These are phyloP conservation scores for Copidosoma aretas DNA, from an alignment of 2,888 invertebrate genomes.

Conservation along the genomic window DNA sequence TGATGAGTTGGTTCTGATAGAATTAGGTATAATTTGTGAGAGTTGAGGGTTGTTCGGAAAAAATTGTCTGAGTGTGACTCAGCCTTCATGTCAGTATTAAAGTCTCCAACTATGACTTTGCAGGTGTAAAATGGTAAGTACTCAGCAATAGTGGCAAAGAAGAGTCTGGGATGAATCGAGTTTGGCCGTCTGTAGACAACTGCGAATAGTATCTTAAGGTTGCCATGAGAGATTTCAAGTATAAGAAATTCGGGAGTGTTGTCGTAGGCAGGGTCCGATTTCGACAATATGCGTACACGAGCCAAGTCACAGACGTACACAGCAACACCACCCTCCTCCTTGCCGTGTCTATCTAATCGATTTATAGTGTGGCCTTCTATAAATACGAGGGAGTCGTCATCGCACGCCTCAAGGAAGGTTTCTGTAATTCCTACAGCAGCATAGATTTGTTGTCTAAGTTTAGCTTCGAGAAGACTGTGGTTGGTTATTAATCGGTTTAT, in stretches of 20 bases:
- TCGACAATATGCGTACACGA: background rate
- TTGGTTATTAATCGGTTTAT: background rate
- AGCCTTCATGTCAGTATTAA: background rate
- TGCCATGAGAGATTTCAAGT: background rate
- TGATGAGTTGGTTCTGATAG: background rate
- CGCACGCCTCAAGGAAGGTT: background rate
- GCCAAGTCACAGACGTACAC: background rate
- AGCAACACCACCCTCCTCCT: conserved; percentile 3
- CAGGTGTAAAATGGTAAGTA: background rate
- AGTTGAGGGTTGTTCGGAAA: background rate
- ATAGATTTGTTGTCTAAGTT: too few species aligned
- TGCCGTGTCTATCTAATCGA: background rate
- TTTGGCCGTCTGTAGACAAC: conserved; percentile 3
- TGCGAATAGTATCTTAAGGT: background rate
- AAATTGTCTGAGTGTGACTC: background rate
- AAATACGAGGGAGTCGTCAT: background rate
- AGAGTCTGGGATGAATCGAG: background rate
- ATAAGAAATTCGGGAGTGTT: conserved; percentile 1
- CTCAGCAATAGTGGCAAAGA: background rate
- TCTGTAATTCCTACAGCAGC: background rate
- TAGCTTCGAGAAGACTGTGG: background rate
- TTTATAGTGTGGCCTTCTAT: background rate
- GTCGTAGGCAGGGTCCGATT: background rate
- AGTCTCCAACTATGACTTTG: background rate
- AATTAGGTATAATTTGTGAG: background rate